These are phyloP conservation scores for Fringilla coelebs DNA, from an alignment of 2,797 vertebrate species.

Conservation along the genomic window DNA sequence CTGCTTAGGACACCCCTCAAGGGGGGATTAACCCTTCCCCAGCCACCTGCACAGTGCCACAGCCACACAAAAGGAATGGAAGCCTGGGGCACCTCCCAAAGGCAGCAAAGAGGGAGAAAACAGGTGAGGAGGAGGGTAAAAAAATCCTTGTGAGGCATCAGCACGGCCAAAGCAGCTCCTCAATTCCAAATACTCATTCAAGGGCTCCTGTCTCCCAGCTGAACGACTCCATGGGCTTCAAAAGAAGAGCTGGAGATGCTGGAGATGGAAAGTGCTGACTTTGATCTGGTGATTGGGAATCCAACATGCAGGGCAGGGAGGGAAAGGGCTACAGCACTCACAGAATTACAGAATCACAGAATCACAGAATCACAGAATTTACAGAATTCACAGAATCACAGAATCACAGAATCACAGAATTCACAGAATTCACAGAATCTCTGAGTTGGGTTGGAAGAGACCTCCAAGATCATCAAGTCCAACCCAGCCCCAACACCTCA, in stretches of 20 bases:
- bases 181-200: not conserved
- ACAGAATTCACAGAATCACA: too few species aligned
- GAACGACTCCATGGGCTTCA: not conserved
- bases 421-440: too few species aligned
- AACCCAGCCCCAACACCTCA: too few species aligned
- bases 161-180: not conserved
- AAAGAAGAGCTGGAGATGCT: not conserved
- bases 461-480: too few species aligned
- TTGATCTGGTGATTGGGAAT: not conserved
- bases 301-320: accelerated
- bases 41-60: not conserved
- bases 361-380: too few species aligned
- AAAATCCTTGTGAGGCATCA: not conserved
- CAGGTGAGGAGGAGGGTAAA: not conserved
- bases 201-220: not conserved
- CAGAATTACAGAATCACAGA: too few species aligned
- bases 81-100: not conserved
- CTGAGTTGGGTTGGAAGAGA: too few species aligned
- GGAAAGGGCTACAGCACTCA: not conserved
- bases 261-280: not conserved
- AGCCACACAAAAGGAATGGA: not conserved
- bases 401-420: too few species aligned
- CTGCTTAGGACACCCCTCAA: accelerated
- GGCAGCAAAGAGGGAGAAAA: not conserved
- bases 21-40: not conserved